phyloP scores from a whole-genome alignment of 1,140 invertebrate species.

The Meloidogyne exigua region DNA sequence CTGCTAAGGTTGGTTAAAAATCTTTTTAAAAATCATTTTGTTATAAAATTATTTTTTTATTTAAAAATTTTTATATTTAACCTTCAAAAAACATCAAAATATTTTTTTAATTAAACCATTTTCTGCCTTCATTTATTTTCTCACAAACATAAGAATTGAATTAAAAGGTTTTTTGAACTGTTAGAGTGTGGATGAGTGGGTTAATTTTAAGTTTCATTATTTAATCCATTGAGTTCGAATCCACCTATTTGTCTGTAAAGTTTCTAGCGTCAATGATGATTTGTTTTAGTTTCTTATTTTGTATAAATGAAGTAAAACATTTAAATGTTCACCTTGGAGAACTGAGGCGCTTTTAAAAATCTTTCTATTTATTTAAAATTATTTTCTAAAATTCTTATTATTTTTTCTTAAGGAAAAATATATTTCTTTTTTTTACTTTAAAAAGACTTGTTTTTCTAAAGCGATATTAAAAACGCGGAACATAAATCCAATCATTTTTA shows the following conservation, averaged over 20 bases:
- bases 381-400: background rate
- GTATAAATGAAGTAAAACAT: background rate
- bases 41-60: no score
- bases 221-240: background rate
- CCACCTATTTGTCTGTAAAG: background rate
- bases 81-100: no score
- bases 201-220: background rate
- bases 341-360: background rate
- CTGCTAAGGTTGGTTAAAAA: background rate
- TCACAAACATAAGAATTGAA: no score
- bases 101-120: no score
- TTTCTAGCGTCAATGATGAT: background rate
- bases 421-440: no score
- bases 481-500: background rate
- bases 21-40: no score
- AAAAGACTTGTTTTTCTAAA: no score
- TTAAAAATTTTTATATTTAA: no score
- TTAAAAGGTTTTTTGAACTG: no score
- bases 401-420: no score
- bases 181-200: background rate
- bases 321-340: background rate
- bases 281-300: background rate
- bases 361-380: background rate
- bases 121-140: no score
- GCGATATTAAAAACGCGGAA: background rate